Conservation (phyloP, 2,797 vertebrate species). For the Sebastes nivosus region DNA sequence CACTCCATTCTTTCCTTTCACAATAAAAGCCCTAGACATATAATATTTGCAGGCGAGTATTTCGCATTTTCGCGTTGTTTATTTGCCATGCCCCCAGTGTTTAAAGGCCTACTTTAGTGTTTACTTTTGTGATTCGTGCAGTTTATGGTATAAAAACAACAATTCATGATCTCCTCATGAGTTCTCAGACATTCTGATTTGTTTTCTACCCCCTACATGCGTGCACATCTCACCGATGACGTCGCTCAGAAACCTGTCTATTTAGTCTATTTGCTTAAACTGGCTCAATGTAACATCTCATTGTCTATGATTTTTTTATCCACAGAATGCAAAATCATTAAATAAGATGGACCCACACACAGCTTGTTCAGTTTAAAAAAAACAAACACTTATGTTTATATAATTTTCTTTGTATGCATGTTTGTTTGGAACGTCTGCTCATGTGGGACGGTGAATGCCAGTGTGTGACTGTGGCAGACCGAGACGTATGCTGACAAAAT, state of each 20-base stretch:
- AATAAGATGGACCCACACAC: neutral
- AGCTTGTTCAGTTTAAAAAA: neutral
- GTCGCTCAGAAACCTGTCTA: neutral
- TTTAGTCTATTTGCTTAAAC: neutral
- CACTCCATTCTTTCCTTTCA: no score
- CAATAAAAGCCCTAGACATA: no score
- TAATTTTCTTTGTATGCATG: neutral
- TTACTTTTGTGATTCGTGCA: neutral
- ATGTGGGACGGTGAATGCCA: neutral
- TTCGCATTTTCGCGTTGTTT: no score
- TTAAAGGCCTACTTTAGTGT: neutral
- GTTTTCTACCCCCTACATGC: neutral
- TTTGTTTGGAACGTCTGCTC: neutral
- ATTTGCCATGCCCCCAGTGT: neutral
- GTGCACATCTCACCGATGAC: neutral
- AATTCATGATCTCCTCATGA: neutral
- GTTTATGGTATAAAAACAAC: neutral
- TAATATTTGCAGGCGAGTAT: no score
- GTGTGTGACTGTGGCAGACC: neutral
- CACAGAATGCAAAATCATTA: neutral
- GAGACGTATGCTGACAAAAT: slow-evolving; percentile 21
- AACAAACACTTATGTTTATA: neutral
- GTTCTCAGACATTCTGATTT: neutral
- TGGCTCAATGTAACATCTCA: neutral
- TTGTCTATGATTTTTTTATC: neutral